A percentile compares a stretch with the other conserved stretches of the same genome.
These are phyloP conservation scores for Riparia riparia DNA, from an alignment of 2,113 vertebrate species.

Conservation along the genomic window DNA sequence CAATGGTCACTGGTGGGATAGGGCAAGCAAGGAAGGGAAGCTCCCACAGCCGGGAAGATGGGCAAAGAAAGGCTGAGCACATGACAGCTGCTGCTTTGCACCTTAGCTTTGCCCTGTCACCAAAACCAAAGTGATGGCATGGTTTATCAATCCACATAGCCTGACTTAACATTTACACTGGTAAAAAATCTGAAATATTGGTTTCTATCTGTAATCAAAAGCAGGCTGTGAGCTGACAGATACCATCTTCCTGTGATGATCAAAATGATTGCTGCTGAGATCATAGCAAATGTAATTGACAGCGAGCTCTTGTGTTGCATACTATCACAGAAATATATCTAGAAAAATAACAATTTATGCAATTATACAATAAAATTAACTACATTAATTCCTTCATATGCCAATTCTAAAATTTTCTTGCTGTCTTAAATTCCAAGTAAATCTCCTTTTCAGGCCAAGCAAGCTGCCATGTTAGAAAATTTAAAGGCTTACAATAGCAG, in stretches of 20 bases:
- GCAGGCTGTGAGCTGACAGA: not conserved
- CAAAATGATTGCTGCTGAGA: not conserved
- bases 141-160: not conserved
- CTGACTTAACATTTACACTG: not conserved
- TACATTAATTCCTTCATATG: not conserved
- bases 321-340: not conserved
- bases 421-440: not conserved
- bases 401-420: not conserved
- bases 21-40: not conserved
- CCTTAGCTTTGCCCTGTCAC: not conserved
- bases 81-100: accelerated
- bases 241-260: not conserved
- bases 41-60: not conserved
- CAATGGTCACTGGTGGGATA: not conserved
- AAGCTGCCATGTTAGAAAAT: not conserved
- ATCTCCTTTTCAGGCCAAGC: not conserved
- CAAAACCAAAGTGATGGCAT: not conserved
- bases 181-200: not conserved
- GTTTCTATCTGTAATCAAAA: not conserved
- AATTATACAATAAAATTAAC: not conserved
- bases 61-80: not conserved
- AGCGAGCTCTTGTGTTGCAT: not conserved
- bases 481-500: not conserved
- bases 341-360: not conserved
- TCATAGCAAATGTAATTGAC: not conserved